These are phyloP conservation scores for Tachystola acroxantha DNA, from an alignment of 2,888 invertebrate species.

Conservation along the genomic window DNA sequence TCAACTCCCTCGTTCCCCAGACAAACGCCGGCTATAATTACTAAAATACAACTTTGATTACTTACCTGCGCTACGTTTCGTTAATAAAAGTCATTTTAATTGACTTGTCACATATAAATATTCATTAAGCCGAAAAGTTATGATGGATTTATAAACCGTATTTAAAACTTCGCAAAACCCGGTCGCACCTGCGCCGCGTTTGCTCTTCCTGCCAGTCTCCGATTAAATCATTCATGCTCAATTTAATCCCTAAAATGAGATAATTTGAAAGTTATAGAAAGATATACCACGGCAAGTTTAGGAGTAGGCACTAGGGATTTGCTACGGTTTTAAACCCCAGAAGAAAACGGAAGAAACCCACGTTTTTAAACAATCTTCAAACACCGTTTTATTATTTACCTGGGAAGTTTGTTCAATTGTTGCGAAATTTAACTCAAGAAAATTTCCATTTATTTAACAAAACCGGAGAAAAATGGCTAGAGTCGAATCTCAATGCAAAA, in stretches of 20 bases:
- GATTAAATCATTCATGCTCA: conserved; percentile 6
- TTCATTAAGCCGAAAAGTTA: conserved; percentile 52
- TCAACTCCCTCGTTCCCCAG: background rate
- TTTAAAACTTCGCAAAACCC: conserved; percentile 43
- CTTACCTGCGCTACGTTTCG: background rate
- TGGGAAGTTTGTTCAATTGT: too few species aligned
- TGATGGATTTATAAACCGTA: conserved; percentile 53
- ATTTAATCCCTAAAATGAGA: conserved; percentile 15
- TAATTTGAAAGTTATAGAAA: conserved; percentile 8
- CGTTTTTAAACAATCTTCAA: too few species aligned
- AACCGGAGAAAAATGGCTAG: too few species aligned
- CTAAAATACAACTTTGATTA: background rate
- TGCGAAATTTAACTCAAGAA: too few species aligned
- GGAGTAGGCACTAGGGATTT: too few species aligned
- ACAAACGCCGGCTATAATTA: background rate
- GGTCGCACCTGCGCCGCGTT: conserved; percentile 39
- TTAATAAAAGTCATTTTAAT: background rate
- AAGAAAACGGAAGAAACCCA: too few species aligned
- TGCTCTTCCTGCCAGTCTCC: conserved; percentile 7
- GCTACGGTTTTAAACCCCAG: too few species aligned
- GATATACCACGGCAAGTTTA: too few species aligned
- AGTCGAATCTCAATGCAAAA: too few species aligned
- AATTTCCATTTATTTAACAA: too few species aligned
- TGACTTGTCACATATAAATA: conserved; percentile 35
- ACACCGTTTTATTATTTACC: too few species aligned